Evolutionary conservation across 2,113 vertebrate species (phyloP), one percentile per base, ranked within the genome.

Genomic region (Glaucomys volans): DNA sequence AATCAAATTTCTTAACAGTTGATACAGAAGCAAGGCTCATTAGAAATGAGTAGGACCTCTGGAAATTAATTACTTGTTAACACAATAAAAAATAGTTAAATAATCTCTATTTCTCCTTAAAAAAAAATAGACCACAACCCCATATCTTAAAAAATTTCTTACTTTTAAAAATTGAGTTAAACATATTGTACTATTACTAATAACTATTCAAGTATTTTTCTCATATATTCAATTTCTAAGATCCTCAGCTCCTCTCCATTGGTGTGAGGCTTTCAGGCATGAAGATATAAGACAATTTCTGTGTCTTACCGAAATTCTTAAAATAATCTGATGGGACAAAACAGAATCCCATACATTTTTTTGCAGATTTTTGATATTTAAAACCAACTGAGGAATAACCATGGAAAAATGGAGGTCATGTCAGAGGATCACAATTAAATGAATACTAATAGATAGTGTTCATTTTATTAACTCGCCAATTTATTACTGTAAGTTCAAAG

Each of bases 371-470:
- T 87, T 20, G 10, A 67, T 59, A 35, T 83, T 26, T 67, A 87
- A 92, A 66, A 50, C 9, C 37, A 92, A 32, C 14, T 54, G 24
- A 95, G 50, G 10, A 64, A 84, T 92, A 87, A 71, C 20, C 7
- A 88, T 57, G 67, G 5, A 75, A 85, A 64, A 95, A 50, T 44
- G 28, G n/a, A 92, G 20, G 13, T 64, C 67, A 47, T 72, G 28
- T 66, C 42, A 91, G 30, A 82, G 24, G 1, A 77, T 86, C 30
- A 93, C 37, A 87, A 79, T 84, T 69, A 66, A 95, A 87, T 87
- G 79, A 64, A 71, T 4, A 37, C 8, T 26, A 84, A 20, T 28
- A 91, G 40, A 66, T 44, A 44, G 30, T 17, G 5, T 81, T 80
- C 77, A 28, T 47, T 95, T 26, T 57, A 90, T 74, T 75, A 95